These are phyloP conservation scores for Oscarella lobularis DNA, from an alignment of 37 sponge, comb jelly and placozoan species.

Conservation along the genomic window DNA sequence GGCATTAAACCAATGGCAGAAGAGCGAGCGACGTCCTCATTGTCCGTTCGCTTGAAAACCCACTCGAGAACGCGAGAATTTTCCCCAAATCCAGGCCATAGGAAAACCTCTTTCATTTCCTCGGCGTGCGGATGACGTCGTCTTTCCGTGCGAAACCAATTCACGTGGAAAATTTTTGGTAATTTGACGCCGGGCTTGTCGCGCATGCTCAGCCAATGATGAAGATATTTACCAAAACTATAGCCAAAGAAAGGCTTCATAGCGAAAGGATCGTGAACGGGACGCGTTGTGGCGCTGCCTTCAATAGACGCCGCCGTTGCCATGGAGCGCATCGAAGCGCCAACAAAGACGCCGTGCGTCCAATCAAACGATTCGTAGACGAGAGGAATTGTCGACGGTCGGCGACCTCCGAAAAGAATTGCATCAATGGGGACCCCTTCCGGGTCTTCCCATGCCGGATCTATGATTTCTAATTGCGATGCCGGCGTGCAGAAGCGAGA, in stretches of 20 bases:
- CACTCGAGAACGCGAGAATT: constrained; percentile 92
- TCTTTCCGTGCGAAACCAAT: constrained; percentile 84
- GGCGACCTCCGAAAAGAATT: constrained; percentile 90
- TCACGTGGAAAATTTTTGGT: constrained; percentile 96
- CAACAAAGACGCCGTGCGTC: constrained; percentile 88
- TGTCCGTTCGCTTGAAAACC: constrained; percentile 72
- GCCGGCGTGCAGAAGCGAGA: constrained; percentile 87
- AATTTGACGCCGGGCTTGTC: constrained; percentile 34
- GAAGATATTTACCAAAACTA: constrained; percentile 75
- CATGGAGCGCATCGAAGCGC: constrained; percentile 86
- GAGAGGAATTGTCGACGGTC: constrained; percentile 81
- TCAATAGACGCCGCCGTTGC: constrained; percentile 82
- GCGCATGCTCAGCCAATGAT: constrained; percentile 84
- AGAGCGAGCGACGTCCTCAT: constrained; percentile 51
- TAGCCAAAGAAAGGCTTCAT: constrained; percentile 99
- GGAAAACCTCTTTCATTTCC: constrained; percentile 60
- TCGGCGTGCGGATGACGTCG: constrained; percentile 8
- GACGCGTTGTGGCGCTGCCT: constrained; percentile 19
- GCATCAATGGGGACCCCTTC: constrained; percentile 95
- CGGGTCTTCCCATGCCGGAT: constrained; percentile 71
- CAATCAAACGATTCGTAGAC: constrained; percentile 81
- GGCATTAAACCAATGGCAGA: constrained; percentile 49
- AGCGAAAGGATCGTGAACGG: constrained; percentile 96
- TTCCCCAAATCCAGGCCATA: constrained; percentile 99
- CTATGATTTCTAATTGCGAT: constrained; percentile 60